phyloP scores from a whole-genome alignment of 2,113 vertebrate species.

The Spermophilus dauricus region DNA sequence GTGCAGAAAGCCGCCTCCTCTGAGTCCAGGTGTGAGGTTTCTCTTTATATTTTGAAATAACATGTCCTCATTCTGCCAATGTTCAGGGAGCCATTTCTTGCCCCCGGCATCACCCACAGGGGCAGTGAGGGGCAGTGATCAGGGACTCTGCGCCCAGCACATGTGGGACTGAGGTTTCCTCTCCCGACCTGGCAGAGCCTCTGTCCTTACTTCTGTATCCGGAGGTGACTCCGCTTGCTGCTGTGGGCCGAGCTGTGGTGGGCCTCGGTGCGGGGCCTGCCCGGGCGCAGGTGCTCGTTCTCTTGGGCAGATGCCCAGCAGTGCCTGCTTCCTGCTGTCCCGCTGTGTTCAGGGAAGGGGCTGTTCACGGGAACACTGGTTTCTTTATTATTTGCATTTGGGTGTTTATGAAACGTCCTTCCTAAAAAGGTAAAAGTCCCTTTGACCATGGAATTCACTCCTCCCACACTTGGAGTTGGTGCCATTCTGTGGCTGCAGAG shows the following conservation, averaged over 20 bases:
- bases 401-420: neutral
- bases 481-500: neutral
- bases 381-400: neutral
- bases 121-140: fast-evolving
- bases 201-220: fast-evolving
- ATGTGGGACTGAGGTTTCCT: neutral
- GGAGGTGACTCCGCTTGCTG: neutral
- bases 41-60: neutral
- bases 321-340: neutral
- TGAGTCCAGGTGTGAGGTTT: neutral
- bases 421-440: too few species aligned
- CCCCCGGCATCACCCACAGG: fast-evolving
- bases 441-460: neutral
- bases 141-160: neutral
- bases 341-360: neutral
- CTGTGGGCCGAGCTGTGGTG: fast-evolving
- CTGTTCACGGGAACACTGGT: neutral
- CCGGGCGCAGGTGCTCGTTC: fast-evolving
- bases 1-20: neutral
- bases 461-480: fast-evolving
- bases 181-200: too few species aligned
- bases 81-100: neutral
- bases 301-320: neutral
- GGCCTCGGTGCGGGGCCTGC: fast-evolving
- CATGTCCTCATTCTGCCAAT: neutral